Conservation (phyloP, 2,888 invertebrate genomes). For the Abrostola tripartita region DNA sequence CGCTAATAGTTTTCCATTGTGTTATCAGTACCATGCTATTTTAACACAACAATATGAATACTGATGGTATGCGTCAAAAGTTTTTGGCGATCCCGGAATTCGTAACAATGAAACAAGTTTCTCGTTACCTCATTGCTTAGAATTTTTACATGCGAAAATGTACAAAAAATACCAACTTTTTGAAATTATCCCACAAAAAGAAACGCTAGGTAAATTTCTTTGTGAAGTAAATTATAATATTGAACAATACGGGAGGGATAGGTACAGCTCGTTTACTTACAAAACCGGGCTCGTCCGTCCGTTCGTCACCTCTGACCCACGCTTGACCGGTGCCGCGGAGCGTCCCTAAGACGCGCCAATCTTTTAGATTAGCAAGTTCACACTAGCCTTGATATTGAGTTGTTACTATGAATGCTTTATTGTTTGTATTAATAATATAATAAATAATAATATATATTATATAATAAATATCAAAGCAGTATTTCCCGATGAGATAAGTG, state of each 20-base stretch:
- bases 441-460: not conserved
- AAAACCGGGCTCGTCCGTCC: constrained; percentile 77
- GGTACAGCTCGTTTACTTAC: constrained; percentile 58
- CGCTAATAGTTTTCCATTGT: constrained; percentile 36
- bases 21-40: constrained; percentile 35
- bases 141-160: constrained; percentile 42
- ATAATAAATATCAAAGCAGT: not conserved
- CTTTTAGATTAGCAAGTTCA: constrained; percentile 72
- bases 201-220: constrained; percentile 37
- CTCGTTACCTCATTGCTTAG: constrained; percentile 38
- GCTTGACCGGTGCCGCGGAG: constrained; percentile 76
- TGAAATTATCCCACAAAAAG: constrained; percentile 44
- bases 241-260: constrained; percentile 48
- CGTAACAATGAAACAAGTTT: constrained; percentile 31
- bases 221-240: constrained; percentile 47
- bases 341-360: constrained; percentile 65
- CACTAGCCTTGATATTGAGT: constrained; percentile 61
- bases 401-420: constrained; percentile 25
- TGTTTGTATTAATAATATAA: not conserved
- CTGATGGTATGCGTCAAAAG: constrained; percentile 53
- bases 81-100: constrained; percentile 37
- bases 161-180: constrained; percentile 36
- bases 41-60: constrained; percentile 41
- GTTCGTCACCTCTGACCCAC: constrained; percentile 87
- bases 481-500: constrained; percentile 32